Evolutionary conservation across 2,797 vertebrate genomes (phyloP).

Genomic region (Danio choprae): DNA sequence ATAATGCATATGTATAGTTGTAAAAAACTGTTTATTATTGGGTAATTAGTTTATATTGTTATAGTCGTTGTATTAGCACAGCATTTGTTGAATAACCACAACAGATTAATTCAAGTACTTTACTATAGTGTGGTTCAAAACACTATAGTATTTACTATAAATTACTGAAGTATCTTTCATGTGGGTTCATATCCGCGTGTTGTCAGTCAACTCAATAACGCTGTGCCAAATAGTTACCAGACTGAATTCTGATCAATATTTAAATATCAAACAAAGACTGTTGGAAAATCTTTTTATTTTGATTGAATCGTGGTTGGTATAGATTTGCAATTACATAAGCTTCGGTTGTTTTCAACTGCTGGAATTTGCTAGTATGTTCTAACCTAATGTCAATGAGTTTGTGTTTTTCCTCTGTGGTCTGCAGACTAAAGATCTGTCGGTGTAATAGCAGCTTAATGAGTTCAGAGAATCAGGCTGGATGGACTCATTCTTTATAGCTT

Average conservation of each 20-base stretch:
- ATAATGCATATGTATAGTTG: no score
- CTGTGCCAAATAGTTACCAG: background rate
- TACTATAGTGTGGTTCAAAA: no score
- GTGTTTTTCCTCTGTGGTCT: background rate
- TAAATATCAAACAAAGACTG: background rate
- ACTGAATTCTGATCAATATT: background rate
- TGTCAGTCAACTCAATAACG: background rate
- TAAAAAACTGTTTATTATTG: no score
- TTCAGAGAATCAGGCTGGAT: slow-evolving; percentile 33
- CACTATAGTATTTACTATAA: no score
- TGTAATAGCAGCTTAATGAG: slow-evolving; percentile 43
- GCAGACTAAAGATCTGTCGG: slow-evolving; percentile 17
- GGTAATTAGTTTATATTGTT: no score
- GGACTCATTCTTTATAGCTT: slow-evolving; percentile 24
- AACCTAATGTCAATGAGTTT: background rate
- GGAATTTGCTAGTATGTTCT: background rate
- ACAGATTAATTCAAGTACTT: no score
- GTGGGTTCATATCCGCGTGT: background rate
- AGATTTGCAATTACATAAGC: slow-evolving; percentile 16
- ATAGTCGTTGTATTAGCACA: no score
- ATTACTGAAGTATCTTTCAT: no score
- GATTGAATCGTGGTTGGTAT: background rate
- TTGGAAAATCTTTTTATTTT: background rate
- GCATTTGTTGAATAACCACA: no score
- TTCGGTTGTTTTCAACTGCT: background rate